Evolutionary conservation across 2,113 vertebrate species (phyloP).

Genomic region (Picathartes gymnocephalus): DNA sequence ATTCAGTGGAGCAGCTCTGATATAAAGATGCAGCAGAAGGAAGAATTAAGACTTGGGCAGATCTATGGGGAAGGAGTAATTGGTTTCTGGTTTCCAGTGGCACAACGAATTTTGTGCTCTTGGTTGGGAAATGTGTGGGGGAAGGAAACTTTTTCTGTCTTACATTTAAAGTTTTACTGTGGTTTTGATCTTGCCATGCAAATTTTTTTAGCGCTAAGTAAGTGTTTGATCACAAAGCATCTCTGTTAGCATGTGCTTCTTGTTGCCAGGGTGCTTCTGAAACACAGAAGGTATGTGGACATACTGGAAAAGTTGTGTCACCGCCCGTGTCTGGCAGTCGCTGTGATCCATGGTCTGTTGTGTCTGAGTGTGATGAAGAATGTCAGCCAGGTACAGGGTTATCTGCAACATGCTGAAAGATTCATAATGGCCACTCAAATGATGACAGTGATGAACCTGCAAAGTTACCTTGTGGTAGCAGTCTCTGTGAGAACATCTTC

Average conservation of each 20-base stretch:
- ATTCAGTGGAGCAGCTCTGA: not conserved
- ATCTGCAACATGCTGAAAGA: not conserved
- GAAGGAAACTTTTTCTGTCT: not conserved
- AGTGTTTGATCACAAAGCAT: not conserved
- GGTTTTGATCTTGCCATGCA: not conserved
- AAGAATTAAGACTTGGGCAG: not conserved
- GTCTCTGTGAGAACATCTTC: not conserved
- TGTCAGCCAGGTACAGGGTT: not conserved
- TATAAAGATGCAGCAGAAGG: not conserved
- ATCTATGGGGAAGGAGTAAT: not conserved
- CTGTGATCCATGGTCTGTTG: not conserved
- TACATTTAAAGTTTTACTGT: not conserved
- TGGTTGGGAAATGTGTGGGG: not conserved
- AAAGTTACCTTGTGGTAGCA: not conserved
- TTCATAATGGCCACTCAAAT: not conserved
- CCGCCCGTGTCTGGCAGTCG: not conserved
- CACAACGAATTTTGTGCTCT: not conserved
- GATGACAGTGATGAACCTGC: not conserved
- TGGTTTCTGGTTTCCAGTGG: not conserved
- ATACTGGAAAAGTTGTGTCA: not conserved
- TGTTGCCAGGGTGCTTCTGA: not conserved
- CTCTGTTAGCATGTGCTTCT: not conserved
- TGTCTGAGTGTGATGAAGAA: not conserved
- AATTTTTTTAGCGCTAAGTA: not conserved
- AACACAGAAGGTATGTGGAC: not conserved